Evolutionary conservation across 2,797 vertebrate species (phyloP), one percentile per base, ranked within the genome.

Genomic region (Tinamus major): DNA sequence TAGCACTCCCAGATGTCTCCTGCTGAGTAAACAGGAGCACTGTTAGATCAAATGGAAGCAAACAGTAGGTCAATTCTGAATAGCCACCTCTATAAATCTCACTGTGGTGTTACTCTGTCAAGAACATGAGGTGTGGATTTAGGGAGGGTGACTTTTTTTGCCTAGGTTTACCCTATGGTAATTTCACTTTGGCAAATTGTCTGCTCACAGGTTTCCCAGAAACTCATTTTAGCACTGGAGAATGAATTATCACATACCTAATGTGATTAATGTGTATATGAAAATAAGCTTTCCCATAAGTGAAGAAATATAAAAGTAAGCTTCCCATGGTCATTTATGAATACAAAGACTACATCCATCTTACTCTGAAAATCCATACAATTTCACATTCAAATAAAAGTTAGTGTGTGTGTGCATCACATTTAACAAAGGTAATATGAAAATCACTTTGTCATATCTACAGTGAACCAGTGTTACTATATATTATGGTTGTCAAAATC

Each of bases 271-370:
- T 92, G 63, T 61, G 15, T 74, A 53, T 79, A 61, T 81, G 87
- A 92, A 95, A 96, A 88, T 81, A 81, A 81, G 48, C 31, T 91
- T 95, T 95, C 70, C 56, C 41, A 86, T 81, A 95, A 92, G 39
- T 58, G 70, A 92, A 92, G 79, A 88, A 93, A 92, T 61, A 84
- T 82, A 90, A 93, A 91, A 79, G 55, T 92, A 87, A 95, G 39
- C 42, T 77, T 91, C 29, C 20, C 37, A 23, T 71, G 79, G 56
- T 51, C 70, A 62, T 64, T 88, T 70, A 9, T 74, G 74, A 92
- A 84, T 76, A 77, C 48, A 93, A 88, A 91, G 59, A 29, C 70
- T 56, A 89, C 71, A 93, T 85, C 24, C 27, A 91, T 91, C 79
- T 93, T 74, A 74, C 72, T 91, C 82, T 85, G 63, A 42, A 93